phyloP scores from a whole-genome alignment of 2,113 vertebrate genomes.

The Python bivittatus region DNA sequence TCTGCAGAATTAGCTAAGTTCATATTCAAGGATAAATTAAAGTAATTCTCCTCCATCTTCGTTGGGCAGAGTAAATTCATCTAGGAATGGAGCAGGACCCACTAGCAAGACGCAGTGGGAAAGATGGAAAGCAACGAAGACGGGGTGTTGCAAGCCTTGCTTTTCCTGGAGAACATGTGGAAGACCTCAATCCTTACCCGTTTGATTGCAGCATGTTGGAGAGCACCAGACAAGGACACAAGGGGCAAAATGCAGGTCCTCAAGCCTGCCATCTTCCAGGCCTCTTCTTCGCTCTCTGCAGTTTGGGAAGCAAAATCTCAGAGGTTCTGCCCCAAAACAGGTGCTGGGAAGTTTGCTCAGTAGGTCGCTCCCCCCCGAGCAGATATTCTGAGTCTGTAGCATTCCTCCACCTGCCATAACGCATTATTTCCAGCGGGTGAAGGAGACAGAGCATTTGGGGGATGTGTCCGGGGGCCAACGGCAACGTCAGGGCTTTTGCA shows the following conservation, averaged over 20 bases:
- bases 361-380: conserved; percentile 67
- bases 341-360: conserved; percentile 58
- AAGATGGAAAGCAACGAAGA: not conserved
- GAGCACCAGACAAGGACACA: fast-evolving
- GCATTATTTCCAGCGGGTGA: conserved; percentile 84
- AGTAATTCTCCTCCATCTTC: not conserved
- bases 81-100: not conserved
- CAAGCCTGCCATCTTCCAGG: not conserved
- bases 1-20: not conserved
- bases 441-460: conserved; percentile 68
- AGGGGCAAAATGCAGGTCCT: not conserved
- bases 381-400: conserved; percentile 74
- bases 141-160: not conserved
- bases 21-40: too few species aligned
- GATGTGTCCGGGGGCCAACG: conserved; percentile 66
- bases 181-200: not conserved
- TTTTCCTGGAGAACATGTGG: not conserved
- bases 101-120: not conserved
- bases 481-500: conserved; percentile 68
- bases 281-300: not conserved
- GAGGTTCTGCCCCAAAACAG: conserved; percentile 35
- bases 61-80: too few species aligned
- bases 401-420: conserved; percentile 83
- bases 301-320: conserved; percentile 17
- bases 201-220: too few species aligned